Evolutionary conservation across 2,113 vertebrate species (phyloP), one percentile per base, ranked within the genome.

Genomic region (Isichthys henryi): DNA sequence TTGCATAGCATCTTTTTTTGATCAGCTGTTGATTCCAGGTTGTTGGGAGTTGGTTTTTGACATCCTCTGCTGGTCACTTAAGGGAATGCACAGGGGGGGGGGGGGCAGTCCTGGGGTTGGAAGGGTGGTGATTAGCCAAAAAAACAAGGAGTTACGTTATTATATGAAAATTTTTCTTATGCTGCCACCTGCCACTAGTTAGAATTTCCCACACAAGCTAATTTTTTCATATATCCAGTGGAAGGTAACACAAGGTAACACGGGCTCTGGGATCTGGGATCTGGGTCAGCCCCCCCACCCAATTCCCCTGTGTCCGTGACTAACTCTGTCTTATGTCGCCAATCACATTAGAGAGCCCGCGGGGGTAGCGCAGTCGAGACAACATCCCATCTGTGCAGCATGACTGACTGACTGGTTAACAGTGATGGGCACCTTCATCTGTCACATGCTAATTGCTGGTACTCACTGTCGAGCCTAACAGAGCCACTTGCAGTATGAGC

Each of bases 61-160:
- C 88, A 53, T 91, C 92, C 92, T 89, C 92, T 93, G 52, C 90
- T 92, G 92, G 90, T 88, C 86, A 91, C 35, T 91, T 77, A 19
- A 45, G 88, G 88, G 87, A 92, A 17, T 89, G 90, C 91, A 90
- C 21, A 80, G 19, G 49, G 35, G 88, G 43, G 49, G 43, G 49
- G 53, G 45, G 10, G 11, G 0, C 31, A 84, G 35, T 15, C 58
- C 27, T 17, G n/a, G n/a, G 88, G 3, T 87, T 39, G 35, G 17
- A 3, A 7, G 27, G n/a, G 50, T 52, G 27, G 85, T 11, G 19
- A 27, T 19, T 80, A n/a, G 83, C 48, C 15, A 48, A 50, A 77
- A 43, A 15, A n/a, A 27, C 45, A 86, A 27, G 45, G 23, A n/a
- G 74, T 87, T 35, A 66, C 87, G 45, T 11, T 70, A 6, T 87